These are phyloP conservation scores for Hyaena hyaena DNA, from an alignment of 2,113 vertebrate species.

Conservation along the genomic window DNA sequence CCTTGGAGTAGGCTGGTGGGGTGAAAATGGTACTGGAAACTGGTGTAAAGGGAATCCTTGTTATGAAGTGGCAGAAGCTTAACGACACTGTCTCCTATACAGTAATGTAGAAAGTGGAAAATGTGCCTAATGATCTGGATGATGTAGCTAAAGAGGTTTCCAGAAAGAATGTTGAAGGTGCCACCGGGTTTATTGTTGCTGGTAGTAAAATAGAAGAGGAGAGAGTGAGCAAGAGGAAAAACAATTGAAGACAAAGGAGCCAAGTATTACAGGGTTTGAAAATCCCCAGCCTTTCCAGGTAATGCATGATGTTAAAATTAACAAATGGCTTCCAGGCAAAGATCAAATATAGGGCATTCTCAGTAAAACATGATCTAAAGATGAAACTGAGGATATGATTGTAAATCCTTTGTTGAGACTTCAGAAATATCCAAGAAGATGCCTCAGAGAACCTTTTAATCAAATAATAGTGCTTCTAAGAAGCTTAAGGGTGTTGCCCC, in stretches of 20 bases:
- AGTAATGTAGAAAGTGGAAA: background rate
- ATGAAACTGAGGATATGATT: background rate
- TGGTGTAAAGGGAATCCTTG: background rate
- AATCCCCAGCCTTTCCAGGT: constrained; percentile 4
- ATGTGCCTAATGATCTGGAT: background rate
- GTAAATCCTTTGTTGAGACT: constrained; percentile 7
- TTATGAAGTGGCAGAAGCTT: background rate
- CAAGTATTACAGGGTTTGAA: background rate
- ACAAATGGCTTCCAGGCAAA: background rate
- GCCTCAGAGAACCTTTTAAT: background rate
- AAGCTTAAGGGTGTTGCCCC: background rate
- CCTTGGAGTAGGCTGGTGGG: background rate
- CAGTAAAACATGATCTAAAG: constrained; percentile 33
- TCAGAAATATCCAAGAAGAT: constrained; percentile 3
- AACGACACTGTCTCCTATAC: background rate
- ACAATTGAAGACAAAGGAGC: background rate
- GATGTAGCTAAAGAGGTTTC: background rate
- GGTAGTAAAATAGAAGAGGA: background rate
- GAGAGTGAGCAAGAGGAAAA: background rate
- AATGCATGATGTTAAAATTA: background rate
- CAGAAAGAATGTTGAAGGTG: background rate
- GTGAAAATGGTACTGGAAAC: background rate
- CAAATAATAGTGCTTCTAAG: background rate
- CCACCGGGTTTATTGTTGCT: background rate
- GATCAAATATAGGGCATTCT: background rate